Evolutionary conservation across 2,797 vertebrate genomes (phyloP).

Genomic region (Buphagus erythrorhynchus): DNA sequence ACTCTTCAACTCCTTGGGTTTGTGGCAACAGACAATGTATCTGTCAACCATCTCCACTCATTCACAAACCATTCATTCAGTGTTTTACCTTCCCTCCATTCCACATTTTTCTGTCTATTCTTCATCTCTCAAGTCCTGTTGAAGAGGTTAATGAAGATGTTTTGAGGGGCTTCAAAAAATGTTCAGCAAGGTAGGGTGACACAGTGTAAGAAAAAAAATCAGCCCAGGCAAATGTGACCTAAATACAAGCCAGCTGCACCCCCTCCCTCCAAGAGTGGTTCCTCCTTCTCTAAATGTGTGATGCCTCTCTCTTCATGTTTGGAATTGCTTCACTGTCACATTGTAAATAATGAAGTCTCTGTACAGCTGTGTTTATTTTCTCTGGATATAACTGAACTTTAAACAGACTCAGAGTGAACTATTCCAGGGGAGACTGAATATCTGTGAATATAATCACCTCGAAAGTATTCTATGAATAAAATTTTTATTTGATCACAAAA

Average conservation of each 20-base stretch:
- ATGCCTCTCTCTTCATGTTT: not conserved
- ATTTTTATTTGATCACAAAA: not conserved
- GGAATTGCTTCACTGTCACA: not conserved
- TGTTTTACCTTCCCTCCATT: not conserved
- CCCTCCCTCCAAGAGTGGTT: not conserved
- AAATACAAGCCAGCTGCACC: not conserved
- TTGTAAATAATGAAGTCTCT: not conserved
- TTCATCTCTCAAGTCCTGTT: not conserved
- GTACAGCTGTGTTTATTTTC: constrained; percentile 33
- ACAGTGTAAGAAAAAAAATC: not conserved
- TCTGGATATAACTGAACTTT: not conserved
- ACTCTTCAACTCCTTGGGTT: not conserved
- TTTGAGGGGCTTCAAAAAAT: not conserved
- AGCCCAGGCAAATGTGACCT: not conserved
- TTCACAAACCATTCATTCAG: not conserved
- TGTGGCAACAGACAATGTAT: not conserved
- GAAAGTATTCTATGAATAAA: not conserved
- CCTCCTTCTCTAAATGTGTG: not conserved
- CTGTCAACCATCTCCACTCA: not conserved
- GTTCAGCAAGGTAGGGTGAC: not conserved
- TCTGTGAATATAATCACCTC: not conserved
- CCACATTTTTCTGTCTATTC: not conserved
- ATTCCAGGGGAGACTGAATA: not conserved
- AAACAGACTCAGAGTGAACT: not conserved
- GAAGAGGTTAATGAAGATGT: not conserved